Percentiles rank a stretch among this genome's conserved stretches.
Evolutionary conservation across 2,797 vertebrate species (phyloP).

Genomic region (Phalanger gymnotis): DNA sequence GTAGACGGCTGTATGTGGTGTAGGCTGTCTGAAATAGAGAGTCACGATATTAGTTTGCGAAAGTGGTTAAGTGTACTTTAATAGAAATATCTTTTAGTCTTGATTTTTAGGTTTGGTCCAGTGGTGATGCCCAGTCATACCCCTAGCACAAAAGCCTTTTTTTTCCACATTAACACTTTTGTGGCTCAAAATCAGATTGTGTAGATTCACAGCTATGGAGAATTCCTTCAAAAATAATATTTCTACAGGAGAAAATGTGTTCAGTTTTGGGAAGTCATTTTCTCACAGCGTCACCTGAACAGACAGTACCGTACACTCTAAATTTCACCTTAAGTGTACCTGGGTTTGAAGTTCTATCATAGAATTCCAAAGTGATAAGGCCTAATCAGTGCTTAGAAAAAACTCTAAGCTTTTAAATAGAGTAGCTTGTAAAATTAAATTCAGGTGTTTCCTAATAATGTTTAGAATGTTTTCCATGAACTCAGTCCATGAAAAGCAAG

Average conservation of each 20-base stretch:
- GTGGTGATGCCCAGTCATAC: background rate
- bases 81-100: background rate
- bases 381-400: background rate
- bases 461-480: background rate
- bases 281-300: background rate
- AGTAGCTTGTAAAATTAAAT: background rate
- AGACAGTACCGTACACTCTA: background rate
- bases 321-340: background rate
- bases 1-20: background rate
- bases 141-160: background rate
- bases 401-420: background rate
- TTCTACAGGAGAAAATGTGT: background rate
- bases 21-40: slow-evolving; percentile 6
- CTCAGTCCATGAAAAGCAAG: background rate
- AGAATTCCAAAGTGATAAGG: background rate
- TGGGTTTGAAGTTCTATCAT: background rate
- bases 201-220: background rate
- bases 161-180: background rate
- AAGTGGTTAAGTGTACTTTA: background rate
- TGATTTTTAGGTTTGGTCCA: slow-evolving; percentile 2
- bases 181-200: slow-evolving; percentile 20
- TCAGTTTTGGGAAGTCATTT: background rate
- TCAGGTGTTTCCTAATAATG: background rate
- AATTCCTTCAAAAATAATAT: background rate
- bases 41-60: background rate